A percentile compares a stretch with the other conserved stretches of the same genome.
Conservation (phyloP, 2,888 invertebrate species). For the Xylophagus ater region DNA sequence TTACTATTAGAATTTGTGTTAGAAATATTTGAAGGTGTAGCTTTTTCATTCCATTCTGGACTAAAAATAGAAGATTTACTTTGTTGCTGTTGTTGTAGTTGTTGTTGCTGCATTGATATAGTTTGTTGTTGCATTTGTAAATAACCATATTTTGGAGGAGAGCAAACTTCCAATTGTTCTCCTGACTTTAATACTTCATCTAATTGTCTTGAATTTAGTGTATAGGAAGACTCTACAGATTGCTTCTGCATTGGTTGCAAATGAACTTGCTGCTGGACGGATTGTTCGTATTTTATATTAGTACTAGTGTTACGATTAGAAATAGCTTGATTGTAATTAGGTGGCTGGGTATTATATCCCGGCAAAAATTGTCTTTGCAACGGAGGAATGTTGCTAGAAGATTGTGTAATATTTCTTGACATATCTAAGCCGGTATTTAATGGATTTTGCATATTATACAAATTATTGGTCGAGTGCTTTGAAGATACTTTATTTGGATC, state of each 20-base stretch:
- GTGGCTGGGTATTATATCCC: constrained; percentile 14
- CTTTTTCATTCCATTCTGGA: constrained; percentile 36
- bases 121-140: constrained; percentile 14
- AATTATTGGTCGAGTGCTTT: constrained; percentile 14
- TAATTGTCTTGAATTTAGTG: constrained; percentile 1
- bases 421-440: constrained; percentile 20
- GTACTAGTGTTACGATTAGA: constrained; percentile 6
- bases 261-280: constrained; percentile 17
- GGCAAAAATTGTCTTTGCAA: constrained; percentile 17
- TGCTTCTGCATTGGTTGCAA: constrained; percentile 15
- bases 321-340: constrained; percentile 19
- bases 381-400: constrained; percentile 8
- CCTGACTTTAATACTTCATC: constrained; percentile 8
- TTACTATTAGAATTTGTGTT: constrained; percentile 11
- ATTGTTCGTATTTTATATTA: constrained; percentile 26
- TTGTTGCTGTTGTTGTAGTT: constrained; percentile 20
- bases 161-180: constrained; percentile 23
- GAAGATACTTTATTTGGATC: constrained; percentile 12
- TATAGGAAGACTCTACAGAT: constrained; percentile 22
- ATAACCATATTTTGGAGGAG: constrained; percentile 21
- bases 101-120: constrained; percentile 11
- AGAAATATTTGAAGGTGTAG: constrained; percentile 13
- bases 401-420: constrained; percentile 19
- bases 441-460: constrained; percentile 15
- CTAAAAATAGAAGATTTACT: constrained; percentile 33